phyloP scores from a whole-genome alignment of 2,797 vertebrate species.

The Uromys caudimaculatus region DNA sequence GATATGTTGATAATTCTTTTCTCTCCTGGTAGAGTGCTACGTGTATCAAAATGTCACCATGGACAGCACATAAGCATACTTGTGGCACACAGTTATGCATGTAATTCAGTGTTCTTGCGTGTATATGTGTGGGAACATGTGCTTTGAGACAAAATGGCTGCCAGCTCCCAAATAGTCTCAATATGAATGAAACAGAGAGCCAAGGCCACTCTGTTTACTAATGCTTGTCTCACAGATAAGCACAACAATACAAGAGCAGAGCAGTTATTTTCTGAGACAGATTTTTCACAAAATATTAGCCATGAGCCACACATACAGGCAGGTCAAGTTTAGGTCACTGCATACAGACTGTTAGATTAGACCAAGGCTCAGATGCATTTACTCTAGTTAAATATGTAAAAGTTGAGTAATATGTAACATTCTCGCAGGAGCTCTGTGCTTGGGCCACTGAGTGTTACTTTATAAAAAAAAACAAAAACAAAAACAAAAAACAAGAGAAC shows the following conservation, averaged over 20 bases:
- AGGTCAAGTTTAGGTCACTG: too few species aligned
- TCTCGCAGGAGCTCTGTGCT: background rate
- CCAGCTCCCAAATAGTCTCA: background rate
- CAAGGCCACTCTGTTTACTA: background rate
- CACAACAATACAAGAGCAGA: rapidly evolving
- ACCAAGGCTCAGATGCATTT: background rate
- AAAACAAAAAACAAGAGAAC: background rate
- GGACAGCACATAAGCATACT: background rate
- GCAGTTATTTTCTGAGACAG: background rate
- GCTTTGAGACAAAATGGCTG: too few species aligned
- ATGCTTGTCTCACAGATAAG: background rate
- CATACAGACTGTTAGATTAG: background rate
- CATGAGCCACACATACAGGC: too few species aligned
- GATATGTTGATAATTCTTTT: background rate
- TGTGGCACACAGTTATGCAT: background rate
- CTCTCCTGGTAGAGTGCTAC: background rate
- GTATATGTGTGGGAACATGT: background rate
- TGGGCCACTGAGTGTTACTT: background rate
- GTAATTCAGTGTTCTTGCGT: background rate
- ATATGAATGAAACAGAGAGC: background rate
- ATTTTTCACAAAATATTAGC: background rate
- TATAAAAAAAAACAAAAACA: background rate
- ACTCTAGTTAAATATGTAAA: background rate
- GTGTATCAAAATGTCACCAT: background rate
- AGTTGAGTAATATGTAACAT: background rate